Base-by-base conservation (phyloP, 2,797 vertebrate species). In the Harpagifer antarcticus region DNA sequence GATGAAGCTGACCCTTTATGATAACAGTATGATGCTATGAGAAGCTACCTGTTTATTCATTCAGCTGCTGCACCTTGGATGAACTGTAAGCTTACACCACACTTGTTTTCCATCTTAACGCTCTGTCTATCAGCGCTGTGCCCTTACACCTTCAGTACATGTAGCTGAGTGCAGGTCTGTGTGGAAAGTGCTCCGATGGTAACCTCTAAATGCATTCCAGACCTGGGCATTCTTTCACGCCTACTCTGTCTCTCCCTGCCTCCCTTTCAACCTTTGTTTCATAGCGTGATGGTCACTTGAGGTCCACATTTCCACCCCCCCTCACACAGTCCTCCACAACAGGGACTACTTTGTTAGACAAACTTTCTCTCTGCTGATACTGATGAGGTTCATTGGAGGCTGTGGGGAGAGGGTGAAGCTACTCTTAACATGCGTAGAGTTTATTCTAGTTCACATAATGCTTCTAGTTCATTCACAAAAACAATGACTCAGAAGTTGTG, bases 171-270 rank as follows among this genome's bases (percentile, higher is more conserved):
- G 70, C 72, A 55, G 16, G 8, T 60, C 65, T 79, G 65, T 66
- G 74, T 69, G 65, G 52, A 66, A 66, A 64, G 67, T 50, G 72
- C 77, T 72, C n/a, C 49, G 42, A 74, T 27, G 50, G 17, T 76
- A 76, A 83, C 78, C 76, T 73, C 73, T 68, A 64, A 79, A 83
- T 75, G 72, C 70, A 79, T 79, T 86, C 86, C 86, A 84, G 72
- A 81, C 70, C 48, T 63, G 59, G 43, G 53, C 73, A 74, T 74
- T 77, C 76, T 83, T 75, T 83, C 73, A 83, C 81, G 68, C 81
- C 81, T 71, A 72, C 85, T 83, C 73, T 70, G 64, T 85, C 74
- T 78, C 73, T 74, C 49, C 44, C 53, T 74, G 57, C 58, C 40
- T 68, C 52, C 64, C 54, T 54, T 84, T 71, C 63, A 82, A 53